Evolutionary conservation across 2,888 invertebrate species (phyloP).

Genomic region (Campoplex nolae): DNA sequence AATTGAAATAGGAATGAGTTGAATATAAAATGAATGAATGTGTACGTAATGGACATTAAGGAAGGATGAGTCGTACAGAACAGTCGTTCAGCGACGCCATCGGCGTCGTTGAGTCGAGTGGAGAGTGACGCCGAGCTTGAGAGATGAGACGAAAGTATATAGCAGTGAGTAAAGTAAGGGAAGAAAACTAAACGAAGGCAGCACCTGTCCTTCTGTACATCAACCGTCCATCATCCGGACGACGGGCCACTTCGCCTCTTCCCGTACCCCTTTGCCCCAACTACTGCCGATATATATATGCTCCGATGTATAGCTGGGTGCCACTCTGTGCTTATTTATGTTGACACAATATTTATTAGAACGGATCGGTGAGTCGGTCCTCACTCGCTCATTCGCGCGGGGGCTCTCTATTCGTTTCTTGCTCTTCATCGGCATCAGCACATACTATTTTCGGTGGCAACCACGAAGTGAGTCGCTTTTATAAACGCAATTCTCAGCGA

Average conservation of each 20-base stretch:
- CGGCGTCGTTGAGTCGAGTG: constrained; percentile 57
- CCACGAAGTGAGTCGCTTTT: constrained; percentile 45
- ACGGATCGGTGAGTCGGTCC: constrained; percentile 82
- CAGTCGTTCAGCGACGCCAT: constrained; percentile 51
- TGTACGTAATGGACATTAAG: constrained; percentile 21
- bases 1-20: background rate
- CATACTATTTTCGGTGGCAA: constrained; percentile 63
- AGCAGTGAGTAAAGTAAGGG: constrained; percentile 60
- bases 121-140: constrained; percentile 46
- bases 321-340: constrained; percentile 83
- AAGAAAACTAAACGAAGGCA: constrained; percentile 71
- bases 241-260: constrained; percentile 73
- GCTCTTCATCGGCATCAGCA: constrained; percentile 52
- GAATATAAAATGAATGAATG: constrained; percentile 20
- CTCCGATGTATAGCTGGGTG: constrained; percentile 63
- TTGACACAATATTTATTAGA: constrained; percentile 85
- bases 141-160: constrained; percentile 60
- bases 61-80: constrained; percentile 30
- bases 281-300: constrained; percentile 55
- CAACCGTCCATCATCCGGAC: constrained; percentile 81
- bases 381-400: constrained; percentile 76
- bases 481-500: constrained; percentile 23
- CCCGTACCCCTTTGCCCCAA: constrained; percentile 52
- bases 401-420: constrained; percentile 61
- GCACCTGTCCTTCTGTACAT: constrained; percentile 83